These are phyloP conservation scores for Sebastiscus tertius DNA, from an alignment of 2,797 vertebrate species.

Conservation along the genomic window DNA sequence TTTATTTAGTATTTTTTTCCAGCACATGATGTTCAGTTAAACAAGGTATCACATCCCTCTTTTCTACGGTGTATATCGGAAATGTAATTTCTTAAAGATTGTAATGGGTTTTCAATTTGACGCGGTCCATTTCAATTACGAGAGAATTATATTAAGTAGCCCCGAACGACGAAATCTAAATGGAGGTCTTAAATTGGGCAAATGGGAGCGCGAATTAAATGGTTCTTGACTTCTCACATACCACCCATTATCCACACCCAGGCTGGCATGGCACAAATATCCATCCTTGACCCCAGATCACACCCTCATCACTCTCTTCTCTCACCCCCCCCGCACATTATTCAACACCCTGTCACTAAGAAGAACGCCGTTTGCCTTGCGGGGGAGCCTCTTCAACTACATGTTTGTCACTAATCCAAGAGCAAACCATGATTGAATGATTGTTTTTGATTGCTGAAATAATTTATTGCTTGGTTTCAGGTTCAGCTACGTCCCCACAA, in stretches of 20 bases:
- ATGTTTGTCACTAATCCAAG: constrained; percentile 17
- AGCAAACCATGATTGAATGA: constrained; percentile 1
- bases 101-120: constrained; percentile 72
- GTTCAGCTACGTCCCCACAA: background rate
- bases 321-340: constrained; percentile 12
- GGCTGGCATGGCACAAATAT: constrained; percentile 52
- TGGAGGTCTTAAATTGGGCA: constrained; percentile 63
- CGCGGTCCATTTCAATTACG: constrained; percentile 69
- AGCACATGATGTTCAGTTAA: background rate
- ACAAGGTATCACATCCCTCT: background rate
- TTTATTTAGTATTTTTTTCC: background rate
- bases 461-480: constrained; percentile 8
- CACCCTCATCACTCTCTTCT: constrained; percentile 45
- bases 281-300: constrained; percentile 62
- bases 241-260: constrained; percentile 60
- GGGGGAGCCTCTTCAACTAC: background rate
- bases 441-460: constrained; percentile 14
- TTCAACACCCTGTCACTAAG: constrained; percentile 26
- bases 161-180: constrained; percentile 77
- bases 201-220: constrained; percentile 65
- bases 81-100: constrained; percentile 56
- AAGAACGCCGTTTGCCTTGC: constrained; percentile 12
- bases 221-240: constrained; percentile 64
- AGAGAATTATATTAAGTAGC: constrained; percentile 71
- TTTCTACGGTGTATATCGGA: constrained; percentile 5